Evolutionary conservation across 2,113 vertebrate genomes (phyloP).

Genomic region (Oxyura jamaicensis): DNA sequence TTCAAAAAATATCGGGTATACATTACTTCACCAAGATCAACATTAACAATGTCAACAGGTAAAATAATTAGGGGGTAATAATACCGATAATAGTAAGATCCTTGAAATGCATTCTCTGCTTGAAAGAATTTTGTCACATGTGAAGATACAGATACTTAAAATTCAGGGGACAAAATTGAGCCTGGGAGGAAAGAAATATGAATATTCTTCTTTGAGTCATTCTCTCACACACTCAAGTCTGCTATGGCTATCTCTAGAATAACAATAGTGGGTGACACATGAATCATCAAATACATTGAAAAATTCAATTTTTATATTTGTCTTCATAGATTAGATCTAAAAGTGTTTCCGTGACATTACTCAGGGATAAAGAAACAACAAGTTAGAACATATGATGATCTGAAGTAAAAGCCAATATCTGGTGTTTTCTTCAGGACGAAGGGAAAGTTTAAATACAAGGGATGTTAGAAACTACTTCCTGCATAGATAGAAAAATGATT

Average conservation of each 20-base stretch:
- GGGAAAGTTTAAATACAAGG: neutral
- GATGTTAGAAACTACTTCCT: neutral
- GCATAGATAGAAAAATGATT: neutral
- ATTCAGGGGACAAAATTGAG: neutral
- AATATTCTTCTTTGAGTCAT: neutral
- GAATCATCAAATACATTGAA: neutral
- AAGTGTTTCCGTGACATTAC: neutral
- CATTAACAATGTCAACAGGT: neutral
- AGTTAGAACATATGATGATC: neutral
- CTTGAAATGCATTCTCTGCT: neutral
- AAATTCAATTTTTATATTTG: neutral
- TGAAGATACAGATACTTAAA: neutral
- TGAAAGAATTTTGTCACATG: neutral
- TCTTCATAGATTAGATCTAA: neutral
- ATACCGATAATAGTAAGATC: neutral
- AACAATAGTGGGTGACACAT: neutral
- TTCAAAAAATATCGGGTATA: neutral
- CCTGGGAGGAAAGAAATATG: neutral
- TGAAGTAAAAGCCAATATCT: neutral
- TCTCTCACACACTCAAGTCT: neutral
- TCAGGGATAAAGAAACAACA: neutral
- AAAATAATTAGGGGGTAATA: neutral
- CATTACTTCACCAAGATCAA: neutral
- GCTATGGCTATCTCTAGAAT: neutral
- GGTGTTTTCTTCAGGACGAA: neutral